Evolutionary conservation across 37 sponge, comb jelly and placozoan genomes (phyloP).

Genomic region (Oopsacas minuta): DNA sequence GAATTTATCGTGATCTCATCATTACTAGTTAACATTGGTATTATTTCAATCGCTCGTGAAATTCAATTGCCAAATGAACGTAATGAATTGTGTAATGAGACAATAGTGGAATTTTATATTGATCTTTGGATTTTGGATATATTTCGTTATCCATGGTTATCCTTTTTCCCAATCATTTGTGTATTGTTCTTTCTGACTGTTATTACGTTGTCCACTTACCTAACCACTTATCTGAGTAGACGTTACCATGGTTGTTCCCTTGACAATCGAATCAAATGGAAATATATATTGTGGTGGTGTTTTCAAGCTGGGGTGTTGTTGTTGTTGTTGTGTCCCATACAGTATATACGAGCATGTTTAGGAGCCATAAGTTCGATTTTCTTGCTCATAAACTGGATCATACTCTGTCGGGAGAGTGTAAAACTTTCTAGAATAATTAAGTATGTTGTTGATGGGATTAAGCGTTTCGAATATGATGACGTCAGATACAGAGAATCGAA

Average conservation of each 20-base stretch:
- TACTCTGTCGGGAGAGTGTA: not conserved
- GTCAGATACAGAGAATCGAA: not conserved
- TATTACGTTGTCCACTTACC: not conserved
- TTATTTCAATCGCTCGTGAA: not conserved
- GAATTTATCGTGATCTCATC: not conserved
- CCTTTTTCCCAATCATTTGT: not conserved
- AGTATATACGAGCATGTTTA: not conserved
- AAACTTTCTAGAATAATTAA: not conserved
- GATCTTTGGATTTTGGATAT: not conserved
- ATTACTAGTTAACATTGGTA: not conserved
- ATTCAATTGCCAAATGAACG: not conserved
- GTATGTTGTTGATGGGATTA: not conserved
- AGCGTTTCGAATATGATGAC: not conserved
- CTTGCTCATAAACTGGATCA: not conserved
- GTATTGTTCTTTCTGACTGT: not conserved
- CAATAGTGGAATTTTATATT: not conserved
- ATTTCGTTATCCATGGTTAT: not conserved
- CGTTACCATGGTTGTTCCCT: not conserved
- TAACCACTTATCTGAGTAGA: not conserved
- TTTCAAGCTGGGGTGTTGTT: not conserved
- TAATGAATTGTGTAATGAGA: not conserved
- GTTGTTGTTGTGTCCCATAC: not conserved
- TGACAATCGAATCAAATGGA: not conserved
- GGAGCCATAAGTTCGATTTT: not conserved
- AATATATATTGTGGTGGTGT: not conserved